phyloP scores from a whole-genome alignment of 2,113 vertebrate genomes.

The Cololabis saira region DNA sequence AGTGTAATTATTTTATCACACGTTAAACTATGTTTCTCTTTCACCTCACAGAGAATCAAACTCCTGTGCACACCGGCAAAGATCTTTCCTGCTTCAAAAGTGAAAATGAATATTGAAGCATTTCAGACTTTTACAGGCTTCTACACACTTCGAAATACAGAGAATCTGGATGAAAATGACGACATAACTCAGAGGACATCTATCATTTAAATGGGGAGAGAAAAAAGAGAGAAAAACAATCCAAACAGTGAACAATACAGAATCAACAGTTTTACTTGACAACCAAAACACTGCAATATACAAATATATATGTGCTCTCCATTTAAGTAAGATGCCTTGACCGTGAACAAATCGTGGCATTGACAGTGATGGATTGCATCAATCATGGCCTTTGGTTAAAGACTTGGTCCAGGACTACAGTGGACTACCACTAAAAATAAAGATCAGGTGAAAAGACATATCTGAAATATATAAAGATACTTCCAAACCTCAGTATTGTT shows the following conservation, averaged over 20 bases:
- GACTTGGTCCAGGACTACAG: no score
- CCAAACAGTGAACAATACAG: not conserved
- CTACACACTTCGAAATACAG: slow-evolving; percentile 42
- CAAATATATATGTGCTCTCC: no score
- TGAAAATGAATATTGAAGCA: slow-evolving; percentile 47
- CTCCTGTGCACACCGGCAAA: slow-evolving; percentile 72
- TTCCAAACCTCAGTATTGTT: no score
- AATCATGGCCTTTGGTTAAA: no score
- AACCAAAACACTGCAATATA: not conserved
- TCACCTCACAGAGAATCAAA: slow-evolving; percentile 68
- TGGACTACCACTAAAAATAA: no score
- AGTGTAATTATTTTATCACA: not conserved
- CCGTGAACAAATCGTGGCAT: no score
- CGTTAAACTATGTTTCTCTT: not conserved
- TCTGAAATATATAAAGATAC: no score
- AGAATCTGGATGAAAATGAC: not conserved
- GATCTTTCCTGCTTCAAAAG: slow-evolving; percentile 51
- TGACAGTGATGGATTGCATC: no score
- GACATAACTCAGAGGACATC: slow-evolving; percentile 4
- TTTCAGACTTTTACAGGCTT: slow-evolving; percentile 61
- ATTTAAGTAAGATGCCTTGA: no score
- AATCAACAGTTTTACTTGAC: not conserved
- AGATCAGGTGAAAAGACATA: no score
- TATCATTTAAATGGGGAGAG: slow-evolving; percentile 13
- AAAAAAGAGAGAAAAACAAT: not conserved